Conservation (phyloP, 2,113 vertebrate genomes). For the Muscicapa adusta region DNA sequence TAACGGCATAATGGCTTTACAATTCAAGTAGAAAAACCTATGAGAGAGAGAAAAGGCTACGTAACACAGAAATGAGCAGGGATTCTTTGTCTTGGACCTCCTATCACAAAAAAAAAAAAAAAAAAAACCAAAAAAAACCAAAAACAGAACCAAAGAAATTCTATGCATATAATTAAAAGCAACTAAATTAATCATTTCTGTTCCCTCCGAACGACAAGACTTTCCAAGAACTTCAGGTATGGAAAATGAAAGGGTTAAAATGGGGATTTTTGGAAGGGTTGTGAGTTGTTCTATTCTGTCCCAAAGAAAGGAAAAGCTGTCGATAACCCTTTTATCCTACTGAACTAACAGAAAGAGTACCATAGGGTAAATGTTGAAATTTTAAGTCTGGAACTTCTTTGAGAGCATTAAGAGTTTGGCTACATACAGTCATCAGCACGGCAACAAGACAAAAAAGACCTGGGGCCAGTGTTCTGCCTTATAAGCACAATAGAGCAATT, state of each 20-base stretch:
- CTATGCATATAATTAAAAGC: background rate
- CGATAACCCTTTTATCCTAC: background rate
- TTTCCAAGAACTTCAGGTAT: background rate
- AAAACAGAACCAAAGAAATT: background rate
- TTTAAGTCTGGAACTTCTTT: background rate
- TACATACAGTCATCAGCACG: background rate
- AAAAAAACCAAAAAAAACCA: background rate
- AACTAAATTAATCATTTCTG: background rate
- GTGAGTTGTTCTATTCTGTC: background rate
- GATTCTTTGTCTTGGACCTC: background rate
- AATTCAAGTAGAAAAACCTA: background rate
- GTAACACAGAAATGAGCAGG: background rate
- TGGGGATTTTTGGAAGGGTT: background rate
- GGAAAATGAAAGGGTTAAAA: background rate
- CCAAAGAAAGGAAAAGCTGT: background rate
- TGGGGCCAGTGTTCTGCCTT: background rate
- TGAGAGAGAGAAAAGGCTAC: background rate
- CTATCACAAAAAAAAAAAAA: background rate
- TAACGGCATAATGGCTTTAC: background rate
- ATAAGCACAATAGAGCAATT: background rate
- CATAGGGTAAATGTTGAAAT: background rate
- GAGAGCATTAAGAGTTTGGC: background rate
- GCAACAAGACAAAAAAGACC: background rate
- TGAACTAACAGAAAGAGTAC: background rate
- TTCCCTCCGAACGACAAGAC: accelerated